These are phyloP conservation scores for Macroramphosus scolopax DNA, from an alignment of 2,797 vertebrate genomes.

Conservation along the genomic window DNA sequence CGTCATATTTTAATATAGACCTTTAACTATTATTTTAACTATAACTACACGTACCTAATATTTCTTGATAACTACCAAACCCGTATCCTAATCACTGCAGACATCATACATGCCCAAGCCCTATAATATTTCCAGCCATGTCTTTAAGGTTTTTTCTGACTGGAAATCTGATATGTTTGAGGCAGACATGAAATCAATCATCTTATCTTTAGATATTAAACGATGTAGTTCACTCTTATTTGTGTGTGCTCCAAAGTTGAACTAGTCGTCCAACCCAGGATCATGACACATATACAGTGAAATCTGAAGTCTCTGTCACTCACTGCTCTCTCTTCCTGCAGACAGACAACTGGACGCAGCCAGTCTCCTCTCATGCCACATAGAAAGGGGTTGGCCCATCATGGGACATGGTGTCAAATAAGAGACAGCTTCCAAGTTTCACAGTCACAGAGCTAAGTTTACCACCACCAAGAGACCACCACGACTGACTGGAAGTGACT, in stretches of 20 bases:
- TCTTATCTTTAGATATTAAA: slow-evolving; percentile 14
- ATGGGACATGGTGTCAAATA: slow-evolving; percentile 70
- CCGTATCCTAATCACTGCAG: too few relatives aligned
- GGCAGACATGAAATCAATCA: too few relatives aligned
- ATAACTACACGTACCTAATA: too few relatives aligned
- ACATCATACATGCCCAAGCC: too few relatives aligned
- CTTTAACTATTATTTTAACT: too few relatives aligned
- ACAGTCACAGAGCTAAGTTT: slow-evolving; percentile 76
- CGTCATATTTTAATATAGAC: too few relatives aligned
- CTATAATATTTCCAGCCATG: too few relatives aligned
- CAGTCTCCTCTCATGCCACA: slow-evolving; percentile 49
- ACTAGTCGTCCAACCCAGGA: slow-evolving; percentile 53
- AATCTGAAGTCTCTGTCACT: slow-evolving; percentile 55
- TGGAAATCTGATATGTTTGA: too few relatives aligned
- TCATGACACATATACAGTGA: slow-evolving; percentile 65
- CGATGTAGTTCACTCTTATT: slow-evolving; percentile 14
- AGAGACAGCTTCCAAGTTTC: slow-evolving; percentile 60
- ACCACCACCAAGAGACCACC: slow-evolving; percentile 58
- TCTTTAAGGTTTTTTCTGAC: too few relatives aligned
- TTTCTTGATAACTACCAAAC: too few relatives aligned
- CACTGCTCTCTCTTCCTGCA: slow-evolving; percentile 29
- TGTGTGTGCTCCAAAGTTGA: slow-evolving; percentile 47
- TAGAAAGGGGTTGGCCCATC: slow-evolving; percentile 53
- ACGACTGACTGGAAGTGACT: slow-evolving; percentile 46
- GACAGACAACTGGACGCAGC: slow-evolving; percentile 71